Base-by-base conservation (phyloP, 2,113 vertebrate genomes). In the Tautogolabrus adspersus region DNA sequence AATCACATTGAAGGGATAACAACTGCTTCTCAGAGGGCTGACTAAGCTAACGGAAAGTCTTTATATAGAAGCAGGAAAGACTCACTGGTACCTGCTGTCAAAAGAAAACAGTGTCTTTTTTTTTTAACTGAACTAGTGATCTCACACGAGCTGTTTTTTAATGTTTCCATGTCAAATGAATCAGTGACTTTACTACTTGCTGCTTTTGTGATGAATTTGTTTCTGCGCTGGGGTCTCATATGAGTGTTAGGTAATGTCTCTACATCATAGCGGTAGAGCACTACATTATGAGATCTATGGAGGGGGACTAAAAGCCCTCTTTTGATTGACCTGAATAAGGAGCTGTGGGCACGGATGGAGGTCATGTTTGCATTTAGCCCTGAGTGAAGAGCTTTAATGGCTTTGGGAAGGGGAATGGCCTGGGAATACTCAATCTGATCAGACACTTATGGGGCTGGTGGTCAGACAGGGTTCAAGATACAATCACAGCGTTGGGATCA, bases 331-430 rank as follows among this genome's bases (percentile, higher is more conserved):
- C 82, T 63, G 66, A 77, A 87, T 51, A 62, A 58, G 37, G 56
- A 79, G 40, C 62, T 30, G 44, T 80, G 64, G 60, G 30, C 34
- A 67, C n/a, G 49, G 56, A 44, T 78, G 68, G 72, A 73, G 91
- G 83, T 87, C 64, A 82, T 85, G 61, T 68, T 68, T 84, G 82
- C 79, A 71, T 88, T 88, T 69, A 79, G 68, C 75, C 49, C 40
- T 23, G 68, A 79, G 75, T 83, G 59, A 83, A 85, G 75, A 60
- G 79, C 87, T 67, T 75, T 90, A 88, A 88, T 88, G 84, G 80
- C 68, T 88, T 78, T 52, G 40, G 81, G 78, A 74, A 84, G 71
- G 72, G 75, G 63, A 72, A 66, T 34, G 69, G 57, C 66, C 72
- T 85, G 87, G 87, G 82, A 82, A 82, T 79, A 76, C 56, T 66